phyloP scores from a whole-genome alignment of 2,888 invertebrate species.

The Cerastoderma edule region DNA sequence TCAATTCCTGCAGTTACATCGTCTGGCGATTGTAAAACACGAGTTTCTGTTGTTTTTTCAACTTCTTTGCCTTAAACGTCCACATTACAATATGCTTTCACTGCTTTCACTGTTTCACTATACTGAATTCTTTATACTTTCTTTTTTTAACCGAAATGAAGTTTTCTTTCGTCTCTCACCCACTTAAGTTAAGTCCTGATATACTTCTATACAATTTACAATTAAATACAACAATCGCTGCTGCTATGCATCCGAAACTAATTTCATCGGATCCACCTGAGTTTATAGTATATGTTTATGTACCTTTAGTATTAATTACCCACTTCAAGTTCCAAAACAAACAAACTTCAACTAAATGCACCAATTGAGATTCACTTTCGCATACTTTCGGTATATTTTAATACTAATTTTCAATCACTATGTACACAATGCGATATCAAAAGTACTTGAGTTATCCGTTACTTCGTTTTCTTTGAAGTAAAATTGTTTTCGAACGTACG shows the following conservation, averaged over 20 bases:
- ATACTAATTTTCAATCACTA: neutral
- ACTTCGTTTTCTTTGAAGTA: constrained; percentile 15
- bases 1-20: too few relatives aligned
- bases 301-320: neutral
- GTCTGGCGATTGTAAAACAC: too few relatives aligned
- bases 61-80: too few relatives aligned
- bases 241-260: neutral
- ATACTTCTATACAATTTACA: too few relatives aligned
- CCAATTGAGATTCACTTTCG: neutral
- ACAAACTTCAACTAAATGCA: constrained; percentile 3
- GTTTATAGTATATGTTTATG: neutral
- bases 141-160: too few relatives aligned
- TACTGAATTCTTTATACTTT: too few relatives aligned
- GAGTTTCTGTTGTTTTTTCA: too few relatives aligned
- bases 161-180: too few relatives aligned
- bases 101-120: too few relatives aligned
- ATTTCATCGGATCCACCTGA: neutral
- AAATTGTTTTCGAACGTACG: constrained; percentile 1
- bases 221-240: too few relatives aligned
- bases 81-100: too few relatives aligned
- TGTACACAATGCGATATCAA: neutral
- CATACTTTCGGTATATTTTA: neutral
- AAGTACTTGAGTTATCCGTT: constrained; percentile 1
- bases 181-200: too few relatives aligned
- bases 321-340: neutral